phyloP scores from a whole-genome alignment of 2,888 invertebrate genomes.

The Tenthredo amoena region DNA sequence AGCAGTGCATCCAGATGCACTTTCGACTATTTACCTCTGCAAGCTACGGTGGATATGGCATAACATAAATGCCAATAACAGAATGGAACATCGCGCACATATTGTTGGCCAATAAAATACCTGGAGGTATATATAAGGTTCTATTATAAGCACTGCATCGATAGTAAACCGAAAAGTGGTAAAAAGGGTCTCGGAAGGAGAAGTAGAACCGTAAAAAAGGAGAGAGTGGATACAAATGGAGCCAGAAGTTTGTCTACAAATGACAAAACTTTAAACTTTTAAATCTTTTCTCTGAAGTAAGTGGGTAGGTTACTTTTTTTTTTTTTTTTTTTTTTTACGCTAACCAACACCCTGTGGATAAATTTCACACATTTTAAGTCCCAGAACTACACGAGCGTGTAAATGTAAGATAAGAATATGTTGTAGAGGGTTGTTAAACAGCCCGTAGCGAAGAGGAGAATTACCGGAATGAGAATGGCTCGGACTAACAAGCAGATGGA shows the following conservation, averaged over 20 bases:
- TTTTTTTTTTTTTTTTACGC: background rate
- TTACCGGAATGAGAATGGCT: background rate
- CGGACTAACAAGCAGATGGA: background rate
- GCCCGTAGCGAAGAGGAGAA: background rate
- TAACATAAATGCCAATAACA: constrained; percentile 24
- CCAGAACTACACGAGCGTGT: background rate
- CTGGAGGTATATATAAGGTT: background rate
- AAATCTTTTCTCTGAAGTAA: background rate
- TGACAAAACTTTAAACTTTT: background rate
- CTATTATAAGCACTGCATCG: background rate
- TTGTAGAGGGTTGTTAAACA: background rate
- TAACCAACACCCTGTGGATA: background rate
- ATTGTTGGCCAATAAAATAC: constrained; percentile 17
- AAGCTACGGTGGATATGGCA: background rate
- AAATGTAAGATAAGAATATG: background rate
- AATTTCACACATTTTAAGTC: constrained; percentile 14
- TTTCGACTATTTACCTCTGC: background rate
- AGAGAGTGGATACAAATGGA: background rate
- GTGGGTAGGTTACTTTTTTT: background rate
- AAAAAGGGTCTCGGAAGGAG: background rate
- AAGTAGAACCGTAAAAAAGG: background rate
- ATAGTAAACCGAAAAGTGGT: background rate
- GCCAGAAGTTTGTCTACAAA: background rate
- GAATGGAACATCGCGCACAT: background rate
- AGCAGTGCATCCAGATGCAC: constrained; percentile 19